A percentile compares a stretch with the other conserved stretches of the same genome.
Evolutionary conservation across 2,888 invertebrate genomes (phyloP).

Genomic region (Lycaena phlaeas): DNA sequence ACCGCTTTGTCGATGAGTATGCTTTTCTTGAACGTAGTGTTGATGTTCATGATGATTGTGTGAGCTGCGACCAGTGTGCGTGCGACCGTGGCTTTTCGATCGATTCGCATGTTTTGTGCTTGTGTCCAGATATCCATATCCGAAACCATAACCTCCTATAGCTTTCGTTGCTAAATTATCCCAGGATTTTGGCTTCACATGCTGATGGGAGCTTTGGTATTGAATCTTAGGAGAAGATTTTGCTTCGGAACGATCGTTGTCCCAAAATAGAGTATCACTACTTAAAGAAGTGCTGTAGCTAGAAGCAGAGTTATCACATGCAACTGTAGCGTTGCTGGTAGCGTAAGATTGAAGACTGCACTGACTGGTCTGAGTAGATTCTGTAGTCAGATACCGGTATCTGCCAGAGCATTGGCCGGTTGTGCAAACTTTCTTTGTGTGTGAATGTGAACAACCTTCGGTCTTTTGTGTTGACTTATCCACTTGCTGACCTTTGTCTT

Average conservation of each 20-base stretch:
- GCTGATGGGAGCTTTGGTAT: constrained; percentile 58
- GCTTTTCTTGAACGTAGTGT: constrained; percentile 51
- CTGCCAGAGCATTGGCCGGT: constrained; percentile 54
- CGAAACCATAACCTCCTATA: constrained; percentile 89
- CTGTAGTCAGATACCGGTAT: constrained; percentile 77
- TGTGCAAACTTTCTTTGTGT: constrained; percentile 55
- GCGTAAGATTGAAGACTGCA: constrained; percentile 89
- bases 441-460: constrained; percentile 57
- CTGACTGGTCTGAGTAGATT: constrained; percentile 81
- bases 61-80: constrained; percentile 73
- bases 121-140: constrained; percentile 87
- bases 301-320: constrained; percentile 80
- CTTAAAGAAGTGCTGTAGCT: constrained; percentile 90
- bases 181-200: constrained; percentile 89
- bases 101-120: constrained; percentile 49
- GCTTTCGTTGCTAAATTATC: constrained; percentile 90
- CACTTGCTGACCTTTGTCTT: constrained; percentile 72
- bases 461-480: constrained; percentile 61
- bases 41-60: constrained; percentile 68
- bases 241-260: constrained; percentile 65
- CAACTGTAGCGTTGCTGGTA: constrained; percentile 79
- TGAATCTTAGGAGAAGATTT: constrained; percentile 62
- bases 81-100: constrained; percentile 64
- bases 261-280: constrained; percentile 91
- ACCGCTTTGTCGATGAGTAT: constrained; percentile 57